phyloP scores from a whole-genome alignment of 2,113 vertebrate genomes.

The Macrotis lagotis region DNA sequence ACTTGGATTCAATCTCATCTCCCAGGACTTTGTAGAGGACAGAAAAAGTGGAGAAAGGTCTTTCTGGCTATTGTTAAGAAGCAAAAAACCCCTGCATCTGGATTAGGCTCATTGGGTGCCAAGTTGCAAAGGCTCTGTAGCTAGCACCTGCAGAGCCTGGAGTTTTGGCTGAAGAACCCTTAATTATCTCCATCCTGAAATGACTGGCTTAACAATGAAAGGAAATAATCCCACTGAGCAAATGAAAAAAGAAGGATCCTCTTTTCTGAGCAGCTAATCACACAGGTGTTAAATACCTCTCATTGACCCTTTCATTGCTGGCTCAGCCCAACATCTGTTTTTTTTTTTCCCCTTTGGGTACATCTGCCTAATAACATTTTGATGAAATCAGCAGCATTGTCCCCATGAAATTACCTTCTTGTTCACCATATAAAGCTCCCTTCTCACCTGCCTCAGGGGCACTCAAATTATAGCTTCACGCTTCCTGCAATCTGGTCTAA shows the following conservation, averaged over 20 bases:
- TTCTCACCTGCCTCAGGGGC: neutral
- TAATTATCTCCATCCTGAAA: constrained; percentile 68
- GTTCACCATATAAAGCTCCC: neutral
- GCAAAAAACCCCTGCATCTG: constrained; percentile 43
- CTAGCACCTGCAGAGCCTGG: constrained; percentile 71
- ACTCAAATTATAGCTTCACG: neutral
- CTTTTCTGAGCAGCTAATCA: constrained; percentile 50
- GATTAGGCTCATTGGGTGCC: constrained; percentile 49
- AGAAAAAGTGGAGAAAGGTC: constrained; percentile 29
- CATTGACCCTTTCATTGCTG: constrained; percentile 37
- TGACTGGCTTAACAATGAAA: constrained; percentile 65
- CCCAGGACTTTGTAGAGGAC: neutral
- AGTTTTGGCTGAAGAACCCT: constrained; percentile 66
- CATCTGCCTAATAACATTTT: constrained; percentile 41
- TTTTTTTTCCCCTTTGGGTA: neutral
- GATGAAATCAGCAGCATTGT: constrained; percentile 10
- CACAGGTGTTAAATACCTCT: constrained; percentile 52
- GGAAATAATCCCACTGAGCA: constrained; percentile 56
- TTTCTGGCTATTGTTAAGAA: constrained; percentile 54
- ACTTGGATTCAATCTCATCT: neutral
- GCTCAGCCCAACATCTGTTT: constrained; percentile 46
- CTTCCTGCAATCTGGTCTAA: neutral
- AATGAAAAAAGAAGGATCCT: constrained; percentile 45
- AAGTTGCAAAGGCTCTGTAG: constrained; percentile 49
- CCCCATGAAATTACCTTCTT: neutral